phyloP scores from a whole-genome alignment of 2,888 invertebrate genomes.

The Epistrophe grossulariae region DNA sequence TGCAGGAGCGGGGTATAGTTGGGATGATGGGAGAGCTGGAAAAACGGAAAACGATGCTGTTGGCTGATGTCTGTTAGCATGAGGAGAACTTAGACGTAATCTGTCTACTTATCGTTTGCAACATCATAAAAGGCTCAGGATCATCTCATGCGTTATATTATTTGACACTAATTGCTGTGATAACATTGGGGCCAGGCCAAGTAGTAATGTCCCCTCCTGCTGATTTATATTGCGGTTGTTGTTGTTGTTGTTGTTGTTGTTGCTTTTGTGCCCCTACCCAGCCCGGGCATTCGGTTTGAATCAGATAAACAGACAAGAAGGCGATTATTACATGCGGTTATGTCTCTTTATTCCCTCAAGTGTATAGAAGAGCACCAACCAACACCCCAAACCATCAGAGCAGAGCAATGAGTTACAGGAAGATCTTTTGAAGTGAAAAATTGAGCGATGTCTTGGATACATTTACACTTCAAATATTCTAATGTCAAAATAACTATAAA shows the following conservation, averaged over 20 bases:
- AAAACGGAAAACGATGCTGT: constrained; percentile 2
- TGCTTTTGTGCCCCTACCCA: constrained; percentile 2
- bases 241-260: not conserved
- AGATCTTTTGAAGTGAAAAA: not conserved
- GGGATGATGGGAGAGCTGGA: not conserved
- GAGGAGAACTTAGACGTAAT: constrained; percentile 41
- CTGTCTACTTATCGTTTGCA: constrained; percentile 67
- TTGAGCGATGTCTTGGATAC: not conserved
- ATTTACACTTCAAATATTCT: not conserved
- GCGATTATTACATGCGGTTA: constrained; percentile 38
- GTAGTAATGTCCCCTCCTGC: not conserved
- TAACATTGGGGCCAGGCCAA: constrained; percentile 69
- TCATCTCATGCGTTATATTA: constrained; percentile 75
- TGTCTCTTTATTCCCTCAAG: not conserved
- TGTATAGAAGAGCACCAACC: not conserved
- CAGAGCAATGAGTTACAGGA: not conserved
- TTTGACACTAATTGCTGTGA: constrained; percentile 76
- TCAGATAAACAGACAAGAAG: constrained; percentile 3
- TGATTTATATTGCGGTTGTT: not conserved
- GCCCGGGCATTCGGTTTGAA: constrained; percentile 43
- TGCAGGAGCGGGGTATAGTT: not conserved
- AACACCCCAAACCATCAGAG: not conserved
- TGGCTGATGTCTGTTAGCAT: not conserved
- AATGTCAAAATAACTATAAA: too few species aligned
- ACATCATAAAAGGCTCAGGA: constrained; percentile 70